These are phyloP conservation scores for Bergia puertoricense DNA, from an alignment of 92 coral and sea anemone species.

Conservation along the genomic window DNA sequence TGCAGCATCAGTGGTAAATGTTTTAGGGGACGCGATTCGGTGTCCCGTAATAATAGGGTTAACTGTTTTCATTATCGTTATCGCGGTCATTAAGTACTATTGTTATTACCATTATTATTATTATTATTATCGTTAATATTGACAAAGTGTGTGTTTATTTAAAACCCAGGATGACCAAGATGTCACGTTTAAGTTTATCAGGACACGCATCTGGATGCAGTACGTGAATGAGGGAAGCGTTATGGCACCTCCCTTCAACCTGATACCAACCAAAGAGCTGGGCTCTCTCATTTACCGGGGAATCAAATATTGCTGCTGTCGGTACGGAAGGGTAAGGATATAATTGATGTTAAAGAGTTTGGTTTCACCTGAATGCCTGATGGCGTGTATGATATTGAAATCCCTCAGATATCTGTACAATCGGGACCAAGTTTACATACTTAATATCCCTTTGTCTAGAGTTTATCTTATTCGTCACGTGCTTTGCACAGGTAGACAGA, in stretches of 20 bases:
- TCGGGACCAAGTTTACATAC: too few relatives aligned
- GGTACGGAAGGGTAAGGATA: conserved; percentile 37
- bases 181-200: conserved; percentile 73
- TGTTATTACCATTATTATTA: too few relatives aligned
- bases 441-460: too few relatives aligned
- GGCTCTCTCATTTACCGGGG: conserved; percentile 4
- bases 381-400: too few relatives aligned
- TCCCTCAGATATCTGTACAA: too few relatives aligned
- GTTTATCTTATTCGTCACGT: too few relatives aligned
- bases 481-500: too few relatives aligned
- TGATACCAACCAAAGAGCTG: conserved; percentile 58
- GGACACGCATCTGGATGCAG: conserved; percentile 88
- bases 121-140: background rate
- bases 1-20: too few relatives aligned
- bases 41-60: too few relatives aligned
- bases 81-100: background rate
- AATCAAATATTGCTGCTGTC: conserved; percentile 1
- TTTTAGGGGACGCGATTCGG: background rate
- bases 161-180: conserved; percentile 69
- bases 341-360: background rate
- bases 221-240: conserved; percentile 75
- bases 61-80: background rate
- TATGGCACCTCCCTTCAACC: conserved; percentile 78
- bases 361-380: background rate
- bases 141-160: background rate